phyloP scores from a whole-genome alignment of 2,888 invertebrate species.

The Harpalus rufipes region DNA sequence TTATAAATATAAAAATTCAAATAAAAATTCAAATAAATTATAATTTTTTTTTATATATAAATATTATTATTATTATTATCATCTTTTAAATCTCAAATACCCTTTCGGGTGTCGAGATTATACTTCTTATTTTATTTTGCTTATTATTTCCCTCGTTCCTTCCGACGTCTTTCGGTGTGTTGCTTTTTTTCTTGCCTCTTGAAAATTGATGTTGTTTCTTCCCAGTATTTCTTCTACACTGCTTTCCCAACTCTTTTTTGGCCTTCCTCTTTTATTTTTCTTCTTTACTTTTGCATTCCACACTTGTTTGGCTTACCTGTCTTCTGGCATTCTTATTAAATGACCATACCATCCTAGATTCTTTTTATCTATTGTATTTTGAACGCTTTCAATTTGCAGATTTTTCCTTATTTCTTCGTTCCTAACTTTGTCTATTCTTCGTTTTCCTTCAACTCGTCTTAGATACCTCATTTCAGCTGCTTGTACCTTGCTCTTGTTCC shows the following conservation, averaged over 20 bases:
- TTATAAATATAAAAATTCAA: too few species aligned
- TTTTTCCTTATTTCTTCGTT: slow-evolving; percentile 1
- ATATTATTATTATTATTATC: too few species aligned
- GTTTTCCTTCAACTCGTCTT: background rate
- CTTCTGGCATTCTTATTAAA: too few species aligned
- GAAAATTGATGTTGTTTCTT: background rate
- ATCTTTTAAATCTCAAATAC: too few species aligned
- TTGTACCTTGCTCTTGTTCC: slow-evolving; percentile 7
- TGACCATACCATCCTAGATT: background rate
- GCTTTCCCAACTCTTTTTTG: background rate
- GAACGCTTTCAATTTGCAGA: background rate
- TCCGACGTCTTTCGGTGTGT: background rate
- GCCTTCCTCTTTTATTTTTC: background rate
- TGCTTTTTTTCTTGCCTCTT: background rate
- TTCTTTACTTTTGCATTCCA: background rate
- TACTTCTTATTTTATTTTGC: background rate
- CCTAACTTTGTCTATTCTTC: background rate
- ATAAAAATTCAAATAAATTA: too few species aligned
- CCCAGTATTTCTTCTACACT: background rate
- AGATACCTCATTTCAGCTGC: too few species aligned
- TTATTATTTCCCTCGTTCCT: background rate
- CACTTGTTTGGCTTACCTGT: too few species aligned
- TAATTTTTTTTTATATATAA: too few species aligned
- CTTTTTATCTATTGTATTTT: background rate
- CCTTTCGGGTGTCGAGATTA: too few species aligned